These are phyloP conservation scores for Falco novaeseelandiae DNA, from an alignment of 2,797 vertebrate genomes.

Conservation along the genomic window DNA sequence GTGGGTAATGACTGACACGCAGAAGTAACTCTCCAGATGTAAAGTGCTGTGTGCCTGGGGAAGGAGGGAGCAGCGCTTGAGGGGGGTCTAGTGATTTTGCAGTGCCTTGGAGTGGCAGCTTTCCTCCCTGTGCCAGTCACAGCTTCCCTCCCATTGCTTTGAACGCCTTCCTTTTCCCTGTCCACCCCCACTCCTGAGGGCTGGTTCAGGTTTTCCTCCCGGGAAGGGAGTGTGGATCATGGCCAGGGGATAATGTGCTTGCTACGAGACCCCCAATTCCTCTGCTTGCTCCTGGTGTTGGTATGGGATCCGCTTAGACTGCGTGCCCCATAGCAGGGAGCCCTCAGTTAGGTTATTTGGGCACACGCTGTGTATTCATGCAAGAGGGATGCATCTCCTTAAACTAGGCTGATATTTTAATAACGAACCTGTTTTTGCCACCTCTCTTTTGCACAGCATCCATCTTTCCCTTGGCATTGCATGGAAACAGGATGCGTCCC, in stretches of 20 bases:
- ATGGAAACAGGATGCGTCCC: background rate
- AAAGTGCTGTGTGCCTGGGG: background rate
- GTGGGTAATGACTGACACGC: background rate
- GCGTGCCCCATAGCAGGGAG: fast-evolving
- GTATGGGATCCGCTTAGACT: background rate
- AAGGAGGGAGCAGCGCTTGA: background rate
- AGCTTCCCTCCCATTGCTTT: background rate
- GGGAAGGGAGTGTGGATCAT: background rate
- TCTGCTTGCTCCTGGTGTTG: constrained; percentile 7
- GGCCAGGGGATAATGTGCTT: background rate
- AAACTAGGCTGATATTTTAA: background rate
- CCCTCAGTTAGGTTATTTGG: background rate
- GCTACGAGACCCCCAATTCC: background rate
- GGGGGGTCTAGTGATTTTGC: background rate
- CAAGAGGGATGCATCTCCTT: background rate
- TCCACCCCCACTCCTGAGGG: fast-evolving
- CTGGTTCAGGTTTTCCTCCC: background rate
- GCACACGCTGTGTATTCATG: background rate
- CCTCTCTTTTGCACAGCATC: background rate
- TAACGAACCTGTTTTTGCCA: background rate
- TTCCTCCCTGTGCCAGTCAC: background rate
- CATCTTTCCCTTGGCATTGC: background rate
- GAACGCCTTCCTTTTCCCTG: background rate
- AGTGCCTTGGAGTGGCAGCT: background rate
- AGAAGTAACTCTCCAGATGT: background rate